Evolutionary conservation across 2,888 invertebrate species (phyloP).

Genomic region (Anthrax anthrax): DNA sequence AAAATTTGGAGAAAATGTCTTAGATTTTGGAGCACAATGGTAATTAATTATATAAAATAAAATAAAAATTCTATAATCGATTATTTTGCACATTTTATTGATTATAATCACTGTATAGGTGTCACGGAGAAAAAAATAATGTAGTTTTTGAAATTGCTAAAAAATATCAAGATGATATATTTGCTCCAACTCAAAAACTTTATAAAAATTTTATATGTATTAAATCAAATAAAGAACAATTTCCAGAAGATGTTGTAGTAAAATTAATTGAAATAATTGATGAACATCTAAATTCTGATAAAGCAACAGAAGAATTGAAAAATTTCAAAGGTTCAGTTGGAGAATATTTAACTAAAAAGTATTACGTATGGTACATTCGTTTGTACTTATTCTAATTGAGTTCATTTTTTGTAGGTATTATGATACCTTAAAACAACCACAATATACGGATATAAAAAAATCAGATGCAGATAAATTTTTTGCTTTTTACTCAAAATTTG

Average conservation of each 20-base stretch:
- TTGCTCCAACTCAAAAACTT: constrained; percentile 21
- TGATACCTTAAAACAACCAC: constrained; percentile 17
- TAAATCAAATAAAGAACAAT: constrained; percentile 29
- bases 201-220: constrained; percentile 25
- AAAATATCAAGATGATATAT: constrained; percentile 16
- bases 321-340: constrained; percentile 26
- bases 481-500: constrained; percentile 43
- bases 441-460: constrained; percentile 28
- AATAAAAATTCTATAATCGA: background rate
- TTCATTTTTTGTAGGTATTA: constrained; percentile 14
- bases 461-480: constrained; percentile 37
- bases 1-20: constrained; percentile 39
- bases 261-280: constrained; percentile 28
- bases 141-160: constrained; percentile 41
- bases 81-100: too few species aligned
- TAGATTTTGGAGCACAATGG: constrained; percentile 71
- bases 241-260: constrained; percentile 24
- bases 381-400: too few species aligned
- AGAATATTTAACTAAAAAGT: constrained; percentile 17
- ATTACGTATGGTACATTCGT: too few species aligned
- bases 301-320: constrained; percentile 13
- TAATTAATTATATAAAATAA: constrained; percentile 17
- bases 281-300: constrained; percentile 22
- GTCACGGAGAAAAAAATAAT: constrained; percentile 54
- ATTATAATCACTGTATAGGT: too few species aligned